Conservation (phyloP, 2,113 vertebrate genomes). For the Rhagologus leucostigma region DNA sequence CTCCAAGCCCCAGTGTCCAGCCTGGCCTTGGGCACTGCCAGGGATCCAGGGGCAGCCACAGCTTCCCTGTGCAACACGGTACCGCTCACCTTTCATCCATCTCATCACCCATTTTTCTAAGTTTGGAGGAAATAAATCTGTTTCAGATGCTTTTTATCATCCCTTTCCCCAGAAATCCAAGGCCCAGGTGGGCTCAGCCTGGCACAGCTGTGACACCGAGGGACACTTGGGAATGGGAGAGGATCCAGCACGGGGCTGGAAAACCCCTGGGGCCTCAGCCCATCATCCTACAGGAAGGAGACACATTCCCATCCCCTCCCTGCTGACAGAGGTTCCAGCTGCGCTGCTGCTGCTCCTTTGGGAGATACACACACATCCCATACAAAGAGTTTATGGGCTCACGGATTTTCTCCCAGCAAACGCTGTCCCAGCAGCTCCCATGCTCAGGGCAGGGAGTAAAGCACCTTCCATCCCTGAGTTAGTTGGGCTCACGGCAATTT, state of each 20-base stretch:
- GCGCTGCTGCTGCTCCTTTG: background rate
- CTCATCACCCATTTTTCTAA: background rate
- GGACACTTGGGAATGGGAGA: fast-evolving
- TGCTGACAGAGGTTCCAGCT: fast-evolving
- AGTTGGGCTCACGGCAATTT: background rate
- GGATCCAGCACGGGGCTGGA: background rate
- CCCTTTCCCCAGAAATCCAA: background rate
- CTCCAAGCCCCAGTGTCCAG: background rate
- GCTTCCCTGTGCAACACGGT: too few relatives aligned
- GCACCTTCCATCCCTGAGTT: background rate
- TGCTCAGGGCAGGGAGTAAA: background rate
- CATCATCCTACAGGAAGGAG: fast-evolving
- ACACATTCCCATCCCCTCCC: background rate
- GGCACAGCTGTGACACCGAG: background rate
- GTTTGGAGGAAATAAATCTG: background rate
- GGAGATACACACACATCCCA: background rate
- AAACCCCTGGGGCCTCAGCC: background rate
- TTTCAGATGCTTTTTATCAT: background rate
- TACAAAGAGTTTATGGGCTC: fast-evolving
- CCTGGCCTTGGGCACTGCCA: background rate
- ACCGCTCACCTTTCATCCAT: background rate
- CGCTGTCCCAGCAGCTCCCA: background rate
- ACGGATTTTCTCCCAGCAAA: too few relatives aligned
- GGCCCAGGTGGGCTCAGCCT: background rate
- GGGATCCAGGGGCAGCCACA: background rate